These are phyloP conservation scores for Danio jaintianensis DNA, from an alignment of 2,797 vertebrate genomes.

Conservation along the genomic window DNA sequence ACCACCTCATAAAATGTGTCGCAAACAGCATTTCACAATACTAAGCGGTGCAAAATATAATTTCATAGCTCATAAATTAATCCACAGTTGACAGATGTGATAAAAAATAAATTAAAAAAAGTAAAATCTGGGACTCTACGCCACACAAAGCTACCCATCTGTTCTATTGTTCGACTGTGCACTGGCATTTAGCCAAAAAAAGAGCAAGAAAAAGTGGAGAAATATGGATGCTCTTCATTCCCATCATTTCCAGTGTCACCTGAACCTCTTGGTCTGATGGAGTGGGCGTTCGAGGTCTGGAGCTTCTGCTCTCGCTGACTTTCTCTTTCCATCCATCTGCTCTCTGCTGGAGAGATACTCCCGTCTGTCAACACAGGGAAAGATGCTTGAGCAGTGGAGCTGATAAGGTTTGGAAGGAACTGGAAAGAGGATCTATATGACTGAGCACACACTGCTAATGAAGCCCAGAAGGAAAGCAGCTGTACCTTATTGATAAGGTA, in stretches of 20 bases:
- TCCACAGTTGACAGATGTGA: constrained; percentile 2
- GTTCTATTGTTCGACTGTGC: not conserved
- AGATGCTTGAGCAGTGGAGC: not conserved
- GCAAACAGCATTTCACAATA: not conserved
- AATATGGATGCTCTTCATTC: constrained; percentile 23
- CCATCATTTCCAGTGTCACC: constrained; percentile 57
- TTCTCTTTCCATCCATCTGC: constrained; percentile 81
- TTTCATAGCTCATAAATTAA: not conserved
- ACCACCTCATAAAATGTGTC: not conserved
- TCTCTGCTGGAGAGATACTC: constrained; percentile 77
- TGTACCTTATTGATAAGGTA: constrained; percentile 81
- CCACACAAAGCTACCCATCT: constrained; percentile 19
- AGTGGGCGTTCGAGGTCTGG: constrained; percentile 74
- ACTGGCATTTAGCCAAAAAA: constrained; percentile 1
- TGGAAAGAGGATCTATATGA: constrained; percentile 23
- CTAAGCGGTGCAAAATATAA: not conserved
- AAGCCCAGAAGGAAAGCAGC: constrained; percentile 73
- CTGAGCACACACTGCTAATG: constrained; percentile 73
- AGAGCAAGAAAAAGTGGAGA: not conserved
- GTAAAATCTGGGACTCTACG: not conserved
- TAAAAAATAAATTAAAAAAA: not conserved
- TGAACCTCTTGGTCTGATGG: constrained; percentile 74
- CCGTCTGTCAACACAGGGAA: constrained; percentile 70
- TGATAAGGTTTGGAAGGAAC: constrained; percentile 21
- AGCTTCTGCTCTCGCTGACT: constrained; percentile 76